Conservation (phyloP, 1,140 invertebrate genomes). For the Bombus superbus region DNA sequence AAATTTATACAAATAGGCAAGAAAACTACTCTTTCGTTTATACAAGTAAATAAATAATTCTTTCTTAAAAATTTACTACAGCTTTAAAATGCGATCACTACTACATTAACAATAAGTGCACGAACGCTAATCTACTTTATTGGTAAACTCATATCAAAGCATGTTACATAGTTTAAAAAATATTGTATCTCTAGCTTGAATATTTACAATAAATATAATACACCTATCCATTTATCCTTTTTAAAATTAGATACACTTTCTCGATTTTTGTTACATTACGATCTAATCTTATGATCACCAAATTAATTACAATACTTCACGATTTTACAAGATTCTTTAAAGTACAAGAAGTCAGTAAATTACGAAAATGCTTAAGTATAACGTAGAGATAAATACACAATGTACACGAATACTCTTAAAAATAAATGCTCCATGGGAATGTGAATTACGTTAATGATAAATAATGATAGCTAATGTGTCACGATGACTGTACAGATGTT, state of each 20-base stretch:
- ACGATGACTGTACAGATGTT: not conserved
- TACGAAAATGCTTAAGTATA: not conserved
- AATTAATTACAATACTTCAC: not conserved
- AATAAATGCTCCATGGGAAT: not conserved
- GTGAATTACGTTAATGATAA: not conserved
- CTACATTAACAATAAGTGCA: not conserved
- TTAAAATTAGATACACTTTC: not conserved
- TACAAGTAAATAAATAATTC: not conserved
- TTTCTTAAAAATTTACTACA: not conserved
- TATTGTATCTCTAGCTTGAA: not conserved
- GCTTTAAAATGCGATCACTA: not conserved
- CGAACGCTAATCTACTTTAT: too few species aligned
- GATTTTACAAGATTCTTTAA: not conserved
- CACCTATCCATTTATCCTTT: too few species aligned
- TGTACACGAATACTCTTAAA: slow-evolving; percentile 11
- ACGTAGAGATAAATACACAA: slow-evolving; percentile 32
- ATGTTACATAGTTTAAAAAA: not conserved
- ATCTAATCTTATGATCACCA: not conserved
- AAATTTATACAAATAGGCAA: not conserved
- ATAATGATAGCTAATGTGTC: not conserved
- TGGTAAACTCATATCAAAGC: too few species aligned
- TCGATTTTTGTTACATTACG: not conserved
- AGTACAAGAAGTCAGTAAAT: too few species aligned
- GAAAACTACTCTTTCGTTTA: not conserved
- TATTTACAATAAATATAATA: slow-evolving; percentile 41